Conservation (phyloP, 2,888 invertebrate genomes). For the Phragmatobia fuliginosa region DNA sequence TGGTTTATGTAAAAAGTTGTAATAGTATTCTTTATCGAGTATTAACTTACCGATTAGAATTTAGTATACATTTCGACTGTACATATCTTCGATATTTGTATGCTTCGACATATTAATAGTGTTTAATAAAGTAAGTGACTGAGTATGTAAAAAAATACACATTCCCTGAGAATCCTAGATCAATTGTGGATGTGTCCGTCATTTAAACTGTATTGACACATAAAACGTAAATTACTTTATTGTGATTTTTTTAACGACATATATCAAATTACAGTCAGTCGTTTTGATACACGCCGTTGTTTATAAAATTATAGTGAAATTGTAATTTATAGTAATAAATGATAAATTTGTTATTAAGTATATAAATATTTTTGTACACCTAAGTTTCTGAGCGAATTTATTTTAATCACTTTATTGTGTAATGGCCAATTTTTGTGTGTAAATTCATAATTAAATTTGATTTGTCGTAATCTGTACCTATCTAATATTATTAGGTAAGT, state of each 20-base stretch:
- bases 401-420: conserved; percentile 42
- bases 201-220: conserved; percentile 17
- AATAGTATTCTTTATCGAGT: conserved; percentile 51
- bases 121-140: conserved; percentile 36
- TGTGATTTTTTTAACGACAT: conserved; percentile 41
- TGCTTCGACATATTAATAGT: conserved; percentile 46
- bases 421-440: conserved; percentile 4
- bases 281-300: conserved; percentile 41
- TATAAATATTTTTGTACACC: conserved; percentile 50
- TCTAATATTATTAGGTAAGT: too few species aligned
- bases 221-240: conserved; percentile 37
- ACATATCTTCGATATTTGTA: conserved; percentile 49
- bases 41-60: conserved; percentile 48
- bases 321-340: conserved; percentile 43
- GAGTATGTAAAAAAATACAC: conserved; percentile 28
- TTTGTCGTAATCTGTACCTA: too few species aligned
- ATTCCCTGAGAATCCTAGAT: conserved; percentile 17
- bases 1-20: conserved; percentile 48
- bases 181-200: conserved; percentile 15
- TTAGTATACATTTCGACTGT: conserved; percentile 45
- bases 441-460: too few species aligned
- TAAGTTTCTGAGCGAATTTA: conserved; percentile 54
- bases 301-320: conserved; percentile 47
- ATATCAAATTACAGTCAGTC: conserved; percentile 34
- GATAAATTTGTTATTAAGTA: conserved; percentile 40